phyloP scores from a whole-genome alignment of 1,140 invertebrate species.

The Arion vulgaris region DNA sequence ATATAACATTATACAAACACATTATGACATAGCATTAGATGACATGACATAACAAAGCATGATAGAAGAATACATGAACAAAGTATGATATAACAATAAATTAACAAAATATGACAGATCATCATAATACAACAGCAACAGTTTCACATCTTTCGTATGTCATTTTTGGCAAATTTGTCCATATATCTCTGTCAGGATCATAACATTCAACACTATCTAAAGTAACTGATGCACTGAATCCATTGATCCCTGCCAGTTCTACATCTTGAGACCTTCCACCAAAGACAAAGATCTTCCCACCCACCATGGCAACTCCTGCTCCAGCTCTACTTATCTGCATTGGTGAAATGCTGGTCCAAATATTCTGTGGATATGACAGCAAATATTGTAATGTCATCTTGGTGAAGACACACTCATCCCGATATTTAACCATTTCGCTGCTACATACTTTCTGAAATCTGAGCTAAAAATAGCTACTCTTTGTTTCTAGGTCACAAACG shows the following conservation, averaged over 20 bases:
- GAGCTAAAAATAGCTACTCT: too few relatives aligned
- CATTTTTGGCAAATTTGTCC: conserved; percentile 82
- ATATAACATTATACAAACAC: too few relatives aligned
- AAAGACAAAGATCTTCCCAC: conserved; percentile 85
- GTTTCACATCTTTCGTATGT: conserved; percentile 87
- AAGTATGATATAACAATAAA: too few relatives aligned
- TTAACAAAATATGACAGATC: too few relatives aligned
- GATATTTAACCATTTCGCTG: too few relatives aligned
- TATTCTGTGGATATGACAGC: conserved; percentile 76
- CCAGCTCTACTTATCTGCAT: conserved; percentile 85
- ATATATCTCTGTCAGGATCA: conserved; percentile 83
- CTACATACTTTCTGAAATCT: too few relatives aligned
- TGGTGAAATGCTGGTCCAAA: conserved; percentile 84
- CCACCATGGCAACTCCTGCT: conserved; percentile 86
- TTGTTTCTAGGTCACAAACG: too few relatives aligned
- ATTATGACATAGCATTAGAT: too few relatives aligned
- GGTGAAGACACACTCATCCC: too few relatives aligned
- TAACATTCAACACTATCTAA: conserved; percentile 85
- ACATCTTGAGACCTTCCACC: conserved; percentile 76
- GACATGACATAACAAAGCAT: too few relatives aligned
- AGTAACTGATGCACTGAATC: conserved; percentile 75
- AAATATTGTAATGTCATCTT: too few relatives aligned
- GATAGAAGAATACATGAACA: too few relatives aligned
- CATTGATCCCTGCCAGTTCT: conserved; percentile 23
- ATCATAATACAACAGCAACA: conserved; percentile 32